phyloP scores from a whole-genome alignment of 2,797 vertebrate species.

The Paedocypris micromegethes region DNA sequence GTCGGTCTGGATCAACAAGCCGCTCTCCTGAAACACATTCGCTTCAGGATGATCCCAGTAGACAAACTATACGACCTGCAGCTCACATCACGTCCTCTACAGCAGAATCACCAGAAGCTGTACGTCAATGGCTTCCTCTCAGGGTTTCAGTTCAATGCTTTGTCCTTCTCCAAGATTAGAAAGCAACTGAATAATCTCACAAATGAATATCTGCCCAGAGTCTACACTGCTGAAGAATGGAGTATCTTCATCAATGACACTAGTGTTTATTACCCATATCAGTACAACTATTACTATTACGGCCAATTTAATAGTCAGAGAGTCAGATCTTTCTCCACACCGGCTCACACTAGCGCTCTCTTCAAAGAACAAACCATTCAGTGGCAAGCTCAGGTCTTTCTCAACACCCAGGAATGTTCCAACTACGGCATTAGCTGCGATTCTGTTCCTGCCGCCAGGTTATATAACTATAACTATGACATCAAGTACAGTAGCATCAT shows the following conservation, averaged over 20 bases:
- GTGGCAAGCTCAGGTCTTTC: slow-evolving; percentile 57
- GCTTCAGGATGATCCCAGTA: slow-evolving; percentile 70
- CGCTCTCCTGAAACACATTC: slow-evolving; percentile 54
- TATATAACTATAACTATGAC: not conserved
- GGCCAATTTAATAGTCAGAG: no score
- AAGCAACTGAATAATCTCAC: slow-evolving; percentile 41
- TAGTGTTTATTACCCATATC: not conserved
- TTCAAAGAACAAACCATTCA: slow-evolving; percentile 12
- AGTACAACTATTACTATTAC: not conserved
- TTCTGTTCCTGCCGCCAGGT: slow-evolving; percentile 47
- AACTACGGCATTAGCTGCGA: slow-evolving; percentile 43
- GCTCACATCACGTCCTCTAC: slow-evolving; percentile 55
- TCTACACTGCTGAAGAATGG: slow-evolving; percentile 62
- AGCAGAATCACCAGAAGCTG: slow-evolving; percentile 43
- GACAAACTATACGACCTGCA: slow-evolving; percentile 63
- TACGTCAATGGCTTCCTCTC: slow-evolving; percentile 54
- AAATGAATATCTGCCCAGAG: slow-evolving; percentile 51
- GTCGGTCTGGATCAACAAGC: slow-evolving; percentile 29
- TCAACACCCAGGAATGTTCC: slow-evolving; percentile 50
- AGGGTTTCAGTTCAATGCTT: slow-evolving; percentile 67
- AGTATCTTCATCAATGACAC: slow-evolving; percentile 10
- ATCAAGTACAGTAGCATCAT: slow-evolving; percentile 17
- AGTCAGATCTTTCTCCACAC: slow-evolving; percentile 40
- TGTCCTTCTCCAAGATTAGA: slow-evolving; percentile 53
- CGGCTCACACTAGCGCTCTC: slow-evolving; percentile 55